Conservation (phyloP, 2,888 invertebrate genomes). For the Buathra laborator region DNA sequence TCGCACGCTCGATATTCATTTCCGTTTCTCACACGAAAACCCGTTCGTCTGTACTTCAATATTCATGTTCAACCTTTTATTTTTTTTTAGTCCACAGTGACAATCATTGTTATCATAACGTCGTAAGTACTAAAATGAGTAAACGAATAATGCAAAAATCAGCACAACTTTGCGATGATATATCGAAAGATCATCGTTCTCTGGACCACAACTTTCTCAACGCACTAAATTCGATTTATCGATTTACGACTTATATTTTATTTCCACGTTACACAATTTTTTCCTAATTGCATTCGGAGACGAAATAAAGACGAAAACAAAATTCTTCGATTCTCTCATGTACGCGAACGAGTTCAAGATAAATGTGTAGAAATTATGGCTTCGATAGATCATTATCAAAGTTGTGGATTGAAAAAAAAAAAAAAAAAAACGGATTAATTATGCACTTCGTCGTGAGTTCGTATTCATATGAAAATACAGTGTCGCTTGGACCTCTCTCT, state of each 20-base stretch:
- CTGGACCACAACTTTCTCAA: slow-evolving; percentile 36
- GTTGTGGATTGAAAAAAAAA: slow-evolving; percentile 26
- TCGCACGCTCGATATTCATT: not conserved
- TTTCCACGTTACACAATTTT: not conserved
- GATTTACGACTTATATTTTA: not conserved
- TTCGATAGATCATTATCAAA: slow-evolving; percentile 41
- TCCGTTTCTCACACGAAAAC: slow-evolving; percentile 3
- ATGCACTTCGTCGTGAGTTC: slow-evolving; percentile 13
- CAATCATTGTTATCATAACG: slow-evolving; percentile 11
- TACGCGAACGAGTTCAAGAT: not conserved
- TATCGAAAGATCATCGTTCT: slow-evolving; percentile 47
- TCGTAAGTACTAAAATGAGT: not conserved
- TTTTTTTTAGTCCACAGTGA: slow-evolving; percentile 10
- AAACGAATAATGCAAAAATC: slow-evolving; percentile 14
- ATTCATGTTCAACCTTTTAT: not conserved
- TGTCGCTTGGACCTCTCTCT: slow-evolving; percentile 36
- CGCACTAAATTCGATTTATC: slow-evolving; percentile 44
- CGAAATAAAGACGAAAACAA: not conserved
- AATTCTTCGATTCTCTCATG: not conserved
- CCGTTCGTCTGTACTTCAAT: not conserved
- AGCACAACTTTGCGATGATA: slow-evolving; percentile 61
- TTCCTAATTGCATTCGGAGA: not conserved
- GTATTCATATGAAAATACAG: slow-evolving; percentile 8
- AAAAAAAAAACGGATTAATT: slow-evolving; percentile 14
- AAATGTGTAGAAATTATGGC: not conserved